Evolutionary conservation across 2,113 vertebrate species (phyloP).

Genomic region (Apeltes quadracus): DNA sequence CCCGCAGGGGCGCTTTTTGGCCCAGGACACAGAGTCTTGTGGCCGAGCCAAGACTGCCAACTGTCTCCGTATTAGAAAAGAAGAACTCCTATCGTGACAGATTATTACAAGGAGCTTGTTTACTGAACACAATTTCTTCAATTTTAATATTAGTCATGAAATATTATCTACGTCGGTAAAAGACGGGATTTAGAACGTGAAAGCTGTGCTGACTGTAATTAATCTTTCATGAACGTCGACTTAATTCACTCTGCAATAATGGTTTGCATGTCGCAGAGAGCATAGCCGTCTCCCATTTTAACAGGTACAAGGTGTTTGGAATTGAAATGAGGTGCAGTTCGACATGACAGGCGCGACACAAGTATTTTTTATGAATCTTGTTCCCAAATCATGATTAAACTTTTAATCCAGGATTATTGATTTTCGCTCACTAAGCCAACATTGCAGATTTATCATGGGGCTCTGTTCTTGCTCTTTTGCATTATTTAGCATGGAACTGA

Average conservation of each 20-base stretch:
- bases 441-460: not conserved
- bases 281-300: not conserved
- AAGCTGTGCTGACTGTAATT: not conserved
- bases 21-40: slow-evolving; percentile 13
- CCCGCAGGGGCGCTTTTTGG: slow-evolving; percentile 29
- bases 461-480: not conserved
- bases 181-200: not conserved
- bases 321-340: slow-evolving; percentile 5
- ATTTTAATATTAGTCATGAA: not conserved
- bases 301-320: not conserved
- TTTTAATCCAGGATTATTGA: slow-evolving; percentile 11
- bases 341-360: not conserved
- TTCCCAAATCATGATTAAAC: not conserved
- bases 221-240: not conserved
- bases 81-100: not conserved
- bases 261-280: not conserved
- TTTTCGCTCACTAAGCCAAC: not conserved
- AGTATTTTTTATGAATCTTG: slow-evolving; percentile 2
- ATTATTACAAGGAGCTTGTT: not conserved
- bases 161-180: not conserved
- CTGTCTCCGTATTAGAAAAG: not conserved
- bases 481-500: slow-evolving; percentile 32
- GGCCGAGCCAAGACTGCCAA: not conserved
- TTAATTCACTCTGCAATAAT: not conserved
- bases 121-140: not conserved